Base-by-base conservation (phyloP, 1,140 invertebrate species). In the Drosophila kurseongensis region DNA sequence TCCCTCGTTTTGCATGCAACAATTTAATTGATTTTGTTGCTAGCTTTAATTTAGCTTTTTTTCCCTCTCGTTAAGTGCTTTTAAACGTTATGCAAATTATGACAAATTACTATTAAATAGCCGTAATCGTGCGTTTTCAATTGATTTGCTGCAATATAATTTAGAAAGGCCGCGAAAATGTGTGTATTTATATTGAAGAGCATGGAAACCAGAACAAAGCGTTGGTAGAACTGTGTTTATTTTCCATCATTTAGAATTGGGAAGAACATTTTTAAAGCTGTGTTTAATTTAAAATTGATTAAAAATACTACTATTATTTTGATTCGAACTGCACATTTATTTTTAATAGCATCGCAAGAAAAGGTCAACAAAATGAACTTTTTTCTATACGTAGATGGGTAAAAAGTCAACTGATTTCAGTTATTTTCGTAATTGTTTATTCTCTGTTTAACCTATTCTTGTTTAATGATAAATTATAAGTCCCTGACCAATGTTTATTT, bases 81-180 rank as follows among this genome's bases (percentile, higher is more conserved):
- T 80, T 84, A 84, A 86, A 77, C 83, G 79, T 67, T 88, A 89
- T 84, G 84, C 77, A 89, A 88, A 88, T 88, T 89, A 80, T 84
- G 57, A 88, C 84, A 88, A 88, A 88, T 88, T 73, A 82, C 83
- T 89, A 80, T 88, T 89, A 83, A 89, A 89, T 66, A 78, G 66
- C 69, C 48, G 62, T 79, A 88, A 82, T 72, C 56, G 75, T 78
- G 78, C 66, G 62, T 81, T 86, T 54, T 61, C 56, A 78, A 86
- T 72, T 84, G 80, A 83, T 84, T 84, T 72, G 18, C 56, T 51
- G 56, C 44, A 38, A 52, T 45, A 38, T 45, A 38, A 67, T 56
- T 47, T 69, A 13, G n/a, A 67, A 45, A 36, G 35, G 27, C 36
- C n/a, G 13, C 14, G 16, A 27, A 36, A n/a, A 23, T 27, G 8